phyloP scores from a whole-genome alignment of 2,888 invertebrate species.

The Drosophila vallismaia region DNA sequence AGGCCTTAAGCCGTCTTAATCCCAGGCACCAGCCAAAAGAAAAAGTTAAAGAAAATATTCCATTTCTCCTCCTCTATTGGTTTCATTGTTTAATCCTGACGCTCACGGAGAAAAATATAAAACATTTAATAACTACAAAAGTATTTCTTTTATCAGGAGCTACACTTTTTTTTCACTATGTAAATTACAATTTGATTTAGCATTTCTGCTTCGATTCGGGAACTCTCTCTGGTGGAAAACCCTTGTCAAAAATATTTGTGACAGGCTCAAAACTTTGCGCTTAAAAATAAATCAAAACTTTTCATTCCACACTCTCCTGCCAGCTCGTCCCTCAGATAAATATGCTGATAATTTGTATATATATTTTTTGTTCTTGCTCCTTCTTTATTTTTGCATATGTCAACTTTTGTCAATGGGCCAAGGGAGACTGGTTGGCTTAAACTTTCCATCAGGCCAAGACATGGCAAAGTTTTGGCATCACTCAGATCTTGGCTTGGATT shows the following conservation, averaged over 20 bases:
- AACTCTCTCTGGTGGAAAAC: slow-evolving; percentile 41
- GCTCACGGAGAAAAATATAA: background rate
- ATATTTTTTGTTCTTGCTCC: slow-evolving; percentile 29
- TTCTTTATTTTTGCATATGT: slow-evolving; percentile 68
- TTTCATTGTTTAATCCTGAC: slow-evolving; percentile 10
- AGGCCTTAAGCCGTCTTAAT: slow-evolving; percentile 59
- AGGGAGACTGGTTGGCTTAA: slow-evolving; percentile 47
- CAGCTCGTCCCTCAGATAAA: slow-evolving; percentile 63
- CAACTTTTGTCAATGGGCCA: slow-evolving; percentile 79
- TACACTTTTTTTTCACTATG: background rate
- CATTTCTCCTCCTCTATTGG: slow-evolving; percentile 17
- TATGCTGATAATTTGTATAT: slow-evolving; percentile 75
- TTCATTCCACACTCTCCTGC: slow-evolving; percentile 54
- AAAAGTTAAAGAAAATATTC: slow-evolving; percentile 20
- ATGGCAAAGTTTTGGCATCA: slow-evolving; percentile 36
- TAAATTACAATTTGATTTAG: slow-evolving; percentile 61
- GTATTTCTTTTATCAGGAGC: background rate
- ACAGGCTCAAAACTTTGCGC: slow-evolving; percentile 73
- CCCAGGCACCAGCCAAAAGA: slow-evolving; percentile 33
- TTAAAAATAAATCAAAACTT: slow-evolving; percentile 80
- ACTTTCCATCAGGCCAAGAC: slow-evolving; percentile 38
- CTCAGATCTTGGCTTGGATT: slow-evolving; percentile 26
- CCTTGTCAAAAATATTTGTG: slow-evolving; percentile 73
- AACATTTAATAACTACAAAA: background rate
- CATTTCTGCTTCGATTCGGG: slow-evolving; percentile 61